Base-by-base conservation (phyloP, 2,797 vertebrate genomes). In the Onychomys torridus region DNA sequence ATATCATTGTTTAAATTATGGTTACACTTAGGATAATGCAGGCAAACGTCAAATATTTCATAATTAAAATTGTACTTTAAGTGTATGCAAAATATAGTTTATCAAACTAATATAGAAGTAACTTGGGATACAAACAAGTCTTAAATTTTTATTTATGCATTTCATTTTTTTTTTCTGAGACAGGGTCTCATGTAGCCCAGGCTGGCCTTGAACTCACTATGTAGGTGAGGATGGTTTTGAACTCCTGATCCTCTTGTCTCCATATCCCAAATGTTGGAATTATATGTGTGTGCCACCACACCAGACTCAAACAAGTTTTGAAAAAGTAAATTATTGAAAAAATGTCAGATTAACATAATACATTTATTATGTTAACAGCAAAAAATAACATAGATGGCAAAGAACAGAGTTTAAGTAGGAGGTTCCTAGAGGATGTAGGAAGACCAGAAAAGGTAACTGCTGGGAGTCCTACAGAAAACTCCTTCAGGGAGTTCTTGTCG, bases 91-190 rank as follows among this genome's bases (percentile, higher is more conserved):
- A 94, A 96, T 55, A 55, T 37, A 52, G 21, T 2, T 95, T 94
- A 93, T 89, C 34, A 96, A 78, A 86, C 46, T 43, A 8, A 69
- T 34, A 55, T 82, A 94, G 84, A 94, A 93, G 78, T 79, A 84
- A 89, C 23, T 88, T 49, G 76, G 32, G 76, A 91, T 49, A 16
- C n/a, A 91, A 90, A 92, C 59, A 93, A 65, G 9, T 52, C 82
- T 95, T 93, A 27, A 57, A 71, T 27, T 52, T 49, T 69, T 63
- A 83, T 69, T 67, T 63, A 67, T 67, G 11, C 49, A 49, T 43
- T 49, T 67, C 9, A 37, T 59, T 63, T 43, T 55, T 84, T 40
- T 52, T 67, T 52, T n/a, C n/a, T 9, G 32, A 71, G 65, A 71
- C 65, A 55, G n/a, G 14, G 25, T 32, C 16, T 75, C 69, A 1